Evolutionary conservation across 2,797 vertebrate genomes (phyloP).

Genomic region (Phalloptychus januarius): DNA sequence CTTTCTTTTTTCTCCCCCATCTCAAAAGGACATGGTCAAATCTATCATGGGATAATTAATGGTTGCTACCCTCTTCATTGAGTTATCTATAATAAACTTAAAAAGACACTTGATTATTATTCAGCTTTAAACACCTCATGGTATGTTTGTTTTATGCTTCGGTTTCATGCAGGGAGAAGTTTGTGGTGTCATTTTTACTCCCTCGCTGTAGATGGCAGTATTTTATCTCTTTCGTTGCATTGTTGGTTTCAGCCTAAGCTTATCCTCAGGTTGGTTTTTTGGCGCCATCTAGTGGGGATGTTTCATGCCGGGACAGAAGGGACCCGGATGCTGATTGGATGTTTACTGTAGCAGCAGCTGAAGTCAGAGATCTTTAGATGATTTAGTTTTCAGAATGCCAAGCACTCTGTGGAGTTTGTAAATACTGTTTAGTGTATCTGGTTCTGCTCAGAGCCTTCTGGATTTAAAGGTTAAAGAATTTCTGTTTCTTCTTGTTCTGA

Average conservation of each 20-base stretch:
- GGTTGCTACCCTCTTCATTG: constrained; percentile 85
- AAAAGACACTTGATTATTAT: constrained; percentile 10
- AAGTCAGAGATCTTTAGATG: neutral
- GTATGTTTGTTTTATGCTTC: constrained; percentile 4
- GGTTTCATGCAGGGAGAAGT: constrained; percentile 7
- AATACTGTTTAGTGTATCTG: constrained; percentile 20
- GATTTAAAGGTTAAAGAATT: constrained; percentile 21
- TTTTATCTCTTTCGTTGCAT: constrained; percentile 49
- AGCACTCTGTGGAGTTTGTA: constrained; percentile 23
- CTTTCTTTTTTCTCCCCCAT: constrained; percentile 46
- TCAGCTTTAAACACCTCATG: neutral
- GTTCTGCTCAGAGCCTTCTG: constrained; percentile 18
- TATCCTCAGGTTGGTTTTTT: constrained; percentile 30
- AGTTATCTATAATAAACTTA: constrained; percentile 1
- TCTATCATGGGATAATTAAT: constrained; percentile 86
- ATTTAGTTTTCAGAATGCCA: constrained; percentile 14
- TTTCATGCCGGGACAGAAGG: constrained; percentile 7
- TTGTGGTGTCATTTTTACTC: constrained; percentile 23
- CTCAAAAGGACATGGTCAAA: constrained; percentile 59
- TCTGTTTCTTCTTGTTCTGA: constrained; percentile 19
- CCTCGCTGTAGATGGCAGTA: constrained; percentile 77
- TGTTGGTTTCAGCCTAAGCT: neutral
- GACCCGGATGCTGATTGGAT: constrained; percentile 1
- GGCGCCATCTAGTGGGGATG: constrained; percentile 68
- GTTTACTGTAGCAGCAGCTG: neutral